Conservation (phyloP, 92 coral and sea anemone species). For the Parazoanthus darwini region DNA sequence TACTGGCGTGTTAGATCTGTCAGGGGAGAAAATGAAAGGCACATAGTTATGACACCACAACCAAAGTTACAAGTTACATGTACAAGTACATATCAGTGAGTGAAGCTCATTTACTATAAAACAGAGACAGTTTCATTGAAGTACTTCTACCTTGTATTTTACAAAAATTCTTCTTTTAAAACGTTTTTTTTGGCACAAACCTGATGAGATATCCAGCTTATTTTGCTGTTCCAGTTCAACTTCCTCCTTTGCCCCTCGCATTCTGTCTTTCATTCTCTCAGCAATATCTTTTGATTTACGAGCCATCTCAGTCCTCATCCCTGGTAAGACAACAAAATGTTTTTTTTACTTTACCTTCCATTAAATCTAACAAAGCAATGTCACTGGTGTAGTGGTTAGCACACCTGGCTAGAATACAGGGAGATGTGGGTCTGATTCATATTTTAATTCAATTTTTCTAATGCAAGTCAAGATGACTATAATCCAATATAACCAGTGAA, state of each 20-base stretch:
- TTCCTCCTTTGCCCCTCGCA: constrained; percentile 88
- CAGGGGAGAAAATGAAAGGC: background rate
- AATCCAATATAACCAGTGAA: too few relatives aligned
- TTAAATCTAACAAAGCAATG: background rate
- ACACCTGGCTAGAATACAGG: too few relatives aligned
- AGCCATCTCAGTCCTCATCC: constrained; percentile 86
- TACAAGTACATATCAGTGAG: too few relatives aligned
- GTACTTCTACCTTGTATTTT: too few relatives aligned
- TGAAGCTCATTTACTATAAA: too few relatives aligned
- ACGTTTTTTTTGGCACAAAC: constrained; percentile 22
- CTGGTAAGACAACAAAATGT: constrained; percentile 40
- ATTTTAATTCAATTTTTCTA: too few relatives aligned
- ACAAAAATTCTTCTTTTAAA: background rate
- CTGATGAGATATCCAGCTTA: constrained; percentile 92
- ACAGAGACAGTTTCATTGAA: too few relatives aligned
- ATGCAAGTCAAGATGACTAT: too few relatives aligned
- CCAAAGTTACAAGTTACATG: background rate
- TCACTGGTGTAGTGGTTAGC: too few relatives aligned
- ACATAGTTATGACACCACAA: background rate
- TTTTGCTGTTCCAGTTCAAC: constrained; percentile 89
- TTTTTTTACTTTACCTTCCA: too few relatives aligned
- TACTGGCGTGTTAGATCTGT: constrained; percentile 96
- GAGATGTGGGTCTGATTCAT: too few relatives aligned
- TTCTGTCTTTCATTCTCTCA: constrained; percentile 91
- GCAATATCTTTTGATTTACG: constrained; percentile 90